Conservation (phyloP, 2,113 vertebrate genomes). For the Vombatus ursinus region DNA sequence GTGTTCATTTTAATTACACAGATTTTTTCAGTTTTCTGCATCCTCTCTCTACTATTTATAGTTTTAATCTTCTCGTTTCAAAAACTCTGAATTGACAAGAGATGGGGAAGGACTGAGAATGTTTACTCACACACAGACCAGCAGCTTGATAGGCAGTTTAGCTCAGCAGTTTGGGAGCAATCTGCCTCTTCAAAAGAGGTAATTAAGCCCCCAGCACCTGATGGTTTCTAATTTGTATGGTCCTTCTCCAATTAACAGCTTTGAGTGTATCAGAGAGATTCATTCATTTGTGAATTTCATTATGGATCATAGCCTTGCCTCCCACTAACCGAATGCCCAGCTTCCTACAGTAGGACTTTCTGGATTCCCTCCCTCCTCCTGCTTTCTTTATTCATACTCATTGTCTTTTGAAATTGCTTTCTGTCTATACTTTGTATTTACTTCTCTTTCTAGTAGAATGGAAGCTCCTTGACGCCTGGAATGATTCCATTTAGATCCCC, state of each 20-base stretch:
- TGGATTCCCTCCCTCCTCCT: not conserved
- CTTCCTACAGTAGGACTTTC: not conserved
- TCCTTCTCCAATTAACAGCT: not conserved
- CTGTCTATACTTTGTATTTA: not conserved
- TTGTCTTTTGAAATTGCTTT: not conserved
- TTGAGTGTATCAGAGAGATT: constrained; percentile 10
- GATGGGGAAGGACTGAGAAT: constrained; percentile 29
- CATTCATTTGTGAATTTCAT: constrained; percentile 6
- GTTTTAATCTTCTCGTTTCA: constrained; percentile 13
- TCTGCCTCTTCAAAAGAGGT: constrained; percentile 37
- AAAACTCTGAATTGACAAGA: constrained; percentile 29
- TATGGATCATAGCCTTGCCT: not conserved
- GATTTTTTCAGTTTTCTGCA: not conserved
- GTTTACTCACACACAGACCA: constrained; percentile 48
- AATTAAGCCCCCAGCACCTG: not conserved
- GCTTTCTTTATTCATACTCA: not conserved
- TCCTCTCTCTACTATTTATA: constrained; percentile 36
- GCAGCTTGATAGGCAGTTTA: constrained; percentile 36
- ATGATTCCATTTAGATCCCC: not conserved
- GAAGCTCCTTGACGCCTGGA: not conserved
- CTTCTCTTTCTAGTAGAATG: not conserved
- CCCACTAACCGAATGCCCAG: not conserved
- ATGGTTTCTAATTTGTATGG: not conserved
- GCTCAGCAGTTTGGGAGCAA: not conserved
- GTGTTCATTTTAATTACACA: constrained; percentile 41